Base-by-base conservation (phyloP, 2,113 vertebrate species). In the Tringa solitaria region DNA sequence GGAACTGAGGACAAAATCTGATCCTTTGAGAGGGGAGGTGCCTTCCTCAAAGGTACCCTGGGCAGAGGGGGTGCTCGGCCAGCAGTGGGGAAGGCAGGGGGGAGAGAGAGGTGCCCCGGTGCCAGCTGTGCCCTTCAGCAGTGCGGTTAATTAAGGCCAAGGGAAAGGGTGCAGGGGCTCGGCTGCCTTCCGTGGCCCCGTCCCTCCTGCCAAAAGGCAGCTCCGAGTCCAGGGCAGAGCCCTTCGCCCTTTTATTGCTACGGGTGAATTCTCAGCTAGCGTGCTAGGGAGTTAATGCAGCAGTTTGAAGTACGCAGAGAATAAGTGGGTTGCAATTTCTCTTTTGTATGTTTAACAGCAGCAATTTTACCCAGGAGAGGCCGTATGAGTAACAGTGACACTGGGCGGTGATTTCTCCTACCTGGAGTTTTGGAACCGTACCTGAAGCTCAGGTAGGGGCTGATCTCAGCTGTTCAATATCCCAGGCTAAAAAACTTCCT, bases 341-440 rank as follows among this genome's bases (percentile, higher is more conserved):
- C 43, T 60, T 79, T 83, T 69, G 4, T 35, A 37, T 48, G 43
- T 88, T 73, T 46, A 76, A 53, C 23, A 61, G 78, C 65, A 64
- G 67, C 59, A 16, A 4, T 65, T 85, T 46, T 22, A 76, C 17
- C 46, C 48, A 12, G 37, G 53, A 79, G 45, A 75, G 48, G 33
- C n/a, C 2, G 0, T 7, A 15, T 70, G 73, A 75, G 46, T 41
- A 64, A 51, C 27, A 35, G 74, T 0, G 6, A 43, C 16, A 12
- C 19, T 35, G 56, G 35, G 8, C 23, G 23, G 39, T 22, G 26
- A 48, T 78, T 82, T 64, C 37, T 70, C 12, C 37, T 81, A 54
- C 51, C 43, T 43, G 22, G 53, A 50, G 15, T 14, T 72, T 45
- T 3, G 2, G 77, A 59, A 2, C 12, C 0, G 0, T 23, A 6